Conservation (phyloP, 2,113 vertebrate genomes). For the Rhineura floridana region DNA sequence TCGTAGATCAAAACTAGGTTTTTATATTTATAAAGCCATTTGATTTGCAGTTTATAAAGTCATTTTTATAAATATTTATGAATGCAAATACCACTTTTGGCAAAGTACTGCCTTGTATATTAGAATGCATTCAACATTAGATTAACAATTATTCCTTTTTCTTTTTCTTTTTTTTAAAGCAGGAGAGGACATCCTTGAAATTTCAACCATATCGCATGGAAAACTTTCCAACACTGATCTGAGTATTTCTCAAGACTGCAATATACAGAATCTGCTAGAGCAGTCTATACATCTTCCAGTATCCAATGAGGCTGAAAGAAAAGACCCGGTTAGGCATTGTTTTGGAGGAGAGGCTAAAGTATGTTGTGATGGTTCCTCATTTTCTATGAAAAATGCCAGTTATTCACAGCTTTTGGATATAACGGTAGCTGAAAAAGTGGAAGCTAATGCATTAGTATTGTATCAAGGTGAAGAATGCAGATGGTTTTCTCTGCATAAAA, state of each 20-base stretch:
- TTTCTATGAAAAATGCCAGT: constrained; percentile 28
- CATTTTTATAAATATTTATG: not conserved
- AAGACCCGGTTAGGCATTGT: constrained; percentile 38
- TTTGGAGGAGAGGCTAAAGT: constrained; percentile 41
- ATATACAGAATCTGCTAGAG: constrained; percentile 54
- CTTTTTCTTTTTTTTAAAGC: constrained; percentile 61
- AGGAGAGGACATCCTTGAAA: constrained; percentile 60
- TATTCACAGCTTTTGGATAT: constrained; percentile 37
- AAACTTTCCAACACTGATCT: constrained; percentile 53
- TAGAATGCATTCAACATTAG: constrained; percentile 14
- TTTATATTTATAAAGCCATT: not conserved
- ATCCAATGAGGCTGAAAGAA: constrained; percentile 50
- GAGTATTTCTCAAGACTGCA: constrained; percentile 30
- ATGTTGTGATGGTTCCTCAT: constrained; percentile 35
- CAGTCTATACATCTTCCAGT: constrained; percentile 38
- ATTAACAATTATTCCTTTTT: constrained; percentile 17
- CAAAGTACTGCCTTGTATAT: not conserved
- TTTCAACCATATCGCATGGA: constrained; percentile 34
- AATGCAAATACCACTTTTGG: not conserved
- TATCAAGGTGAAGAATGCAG: constrained; percentile 41
- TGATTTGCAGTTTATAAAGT: not conserved
- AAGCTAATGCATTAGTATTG: constrained; percentile 36
- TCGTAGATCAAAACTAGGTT: not conserved
- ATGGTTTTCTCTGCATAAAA: constrained; percentile 25
- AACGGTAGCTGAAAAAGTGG: constrained; percentile 50